These are phyloP conservation scores for Amphipoea oculea DNA, from an alignment of 2,888 invertebrate species.

Conservation along the genomic window DNA sequence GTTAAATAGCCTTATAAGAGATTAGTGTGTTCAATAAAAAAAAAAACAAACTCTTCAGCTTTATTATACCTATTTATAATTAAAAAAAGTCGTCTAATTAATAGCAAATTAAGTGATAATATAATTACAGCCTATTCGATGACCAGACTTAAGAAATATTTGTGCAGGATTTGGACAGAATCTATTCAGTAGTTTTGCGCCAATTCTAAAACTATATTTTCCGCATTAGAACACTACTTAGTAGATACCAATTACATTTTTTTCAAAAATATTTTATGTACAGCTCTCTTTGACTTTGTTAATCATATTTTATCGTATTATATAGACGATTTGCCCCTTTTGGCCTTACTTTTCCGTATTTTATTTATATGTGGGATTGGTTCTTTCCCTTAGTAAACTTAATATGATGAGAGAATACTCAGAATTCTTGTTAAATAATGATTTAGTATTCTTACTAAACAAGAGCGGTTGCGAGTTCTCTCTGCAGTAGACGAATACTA, in stretches of 20 bases:
- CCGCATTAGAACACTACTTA: not conserved
- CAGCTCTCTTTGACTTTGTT: not conserved
- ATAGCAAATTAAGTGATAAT: not conserved
- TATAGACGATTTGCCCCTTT: not conserved
- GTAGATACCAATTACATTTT: not conserved
- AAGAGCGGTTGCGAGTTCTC: not conserved
- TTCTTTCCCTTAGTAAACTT: not conserved
- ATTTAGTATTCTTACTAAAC: not conserved
- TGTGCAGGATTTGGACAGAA: not conserved
- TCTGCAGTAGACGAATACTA: too few species aligned
- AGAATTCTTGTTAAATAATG: not conserved
- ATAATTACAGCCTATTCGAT: not conserved
- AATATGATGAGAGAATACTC: not conserved
- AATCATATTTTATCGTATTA: not conserved
- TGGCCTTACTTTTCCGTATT: not conserved
- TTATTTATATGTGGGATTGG: not conserved
- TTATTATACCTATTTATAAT: not conserved
- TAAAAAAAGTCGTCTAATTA: not conserved
- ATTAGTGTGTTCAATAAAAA: not conserved
- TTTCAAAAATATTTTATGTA: not conserved
- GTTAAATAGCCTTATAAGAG: not conserved
- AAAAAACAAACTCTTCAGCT: not conserved
- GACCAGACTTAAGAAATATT: not conserved
- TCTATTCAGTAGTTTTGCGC: not conserved
- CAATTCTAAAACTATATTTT: not conserved